Conservation (phyloP, 1,140 invertebrate species). For the Hylyphantes graminicola region DNA sequence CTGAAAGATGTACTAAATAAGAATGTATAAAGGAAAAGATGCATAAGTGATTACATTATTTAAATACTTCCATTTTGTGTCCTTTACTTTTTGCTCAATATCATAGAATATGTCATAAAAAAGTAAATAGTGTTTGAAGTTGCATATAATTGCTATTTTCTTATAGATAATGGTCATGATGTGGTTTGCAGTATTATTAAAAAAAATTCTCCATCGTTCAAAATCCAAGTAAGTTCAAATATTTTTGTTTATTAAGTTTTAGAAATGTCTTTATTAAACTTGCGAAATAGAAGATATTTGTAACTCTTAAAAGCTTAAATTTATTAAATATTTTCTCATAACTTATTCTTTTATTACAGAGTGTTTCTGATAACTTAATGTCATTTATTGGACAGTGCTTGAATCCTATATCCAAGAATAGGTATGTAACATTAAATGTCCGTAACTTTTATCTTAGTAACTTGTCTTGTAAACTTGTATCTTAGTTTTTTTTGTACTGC, state of each 20-base stretch:
- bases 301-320: too few species aligned
- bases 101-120: background rate
- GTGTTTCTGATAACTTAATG: conserved; percentile 32
- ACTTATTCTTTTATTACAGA: conserved; percentile 30
- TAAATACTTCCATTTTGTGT: too few species aligned
- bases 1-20: too few species aligned
- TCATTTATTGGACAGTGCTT: conserved; percentile 64
- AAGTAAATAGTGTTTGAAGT: background rate
- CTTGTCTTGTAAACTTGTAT: background rate
- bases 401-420: conserved; percentile 59
- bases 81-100: too few species aligned
- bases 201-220: conserved; percentile 46
- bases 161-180: conserved; percentile 46
- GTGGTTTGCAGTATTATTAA: conserved; percentile 61
- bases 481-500: background rate
- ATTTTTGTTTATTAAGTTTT: background rate
- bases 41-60: too few species aligned
- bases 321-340: too few species aligned
- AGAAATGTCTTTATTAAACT: background rate
- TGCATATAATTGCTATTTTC: background rate
- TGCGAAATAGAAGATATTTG: background rate
- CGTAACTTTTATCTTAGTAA: background rate
- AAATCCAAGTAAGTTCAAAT: conserved; percentile 53
- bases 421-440: conserved; percentile 25
- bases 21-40: too few species aligned